Evolutionary conservation across 2,888 invertebrate species (phyloP).

Genomic region (Agapetus fuscipes): DNA sequence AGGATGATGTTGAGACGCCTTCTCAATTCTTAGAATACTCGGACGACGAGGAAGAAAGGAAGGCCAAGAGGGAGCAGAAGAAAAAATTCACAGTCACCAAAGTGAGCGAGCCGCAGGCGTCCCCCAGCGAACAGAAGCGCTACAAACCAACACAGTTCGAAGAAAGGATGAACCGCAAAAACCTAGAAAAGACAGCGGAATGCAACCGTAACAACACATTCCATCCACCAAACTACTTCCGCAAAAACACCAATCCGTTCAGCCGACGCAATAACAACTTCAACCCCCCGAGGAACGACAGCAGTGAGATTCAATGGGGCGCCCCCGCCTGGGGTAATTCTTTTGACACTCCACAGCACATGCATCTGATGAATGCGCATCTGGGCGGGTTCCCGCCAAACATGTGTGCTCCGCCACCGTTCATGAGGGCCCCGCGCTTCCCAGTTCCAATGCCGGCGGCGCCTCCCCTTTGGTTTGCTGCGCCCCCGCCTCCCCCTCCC

Average conservation of each 20-base stretch:
- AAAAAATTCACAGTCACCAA: conserved; percentile 21
- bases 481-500: conserved; percentile 9
- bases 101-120: conserved; percentile 21
- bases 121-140: conserved; percentile 23
- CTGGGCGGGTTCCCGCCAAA: conserved; percentile 14
- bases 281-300: not conserved
- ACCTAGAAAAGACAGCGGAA: conserved; percentile 35
- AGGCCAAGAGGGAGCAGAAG: conserved; percentile 35
- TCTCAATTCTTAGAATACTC: conserved; percentile 65
- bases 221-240: not conserved
- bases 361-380: not conserved
- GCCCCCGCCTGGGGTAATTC: conserved; percentile 6
- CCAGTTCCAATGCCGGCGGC: conserved; percentile 12
- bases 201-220: conserved; percentile 26
- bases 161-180: conserved; percentile 32
- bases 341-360: conserved; percentile 5
- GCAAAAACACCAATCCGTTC: conserved; percentile 2
- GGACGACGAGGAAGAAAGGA: conserved; percentile 78
- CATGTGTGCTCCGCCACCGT: conserved; percentile 22
- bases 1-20: conserved; percentile 73
- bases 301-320: conserved; percentile 10
- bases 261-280: conserved; percentile 1
- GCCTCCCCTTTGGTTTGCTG: conserved; percentile 10
- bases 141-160: conserved; percentile 27
- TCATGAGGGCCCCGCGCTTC: conserved; percentile 15